Evolutionary conservation across 2,113 vertebrate genomes (phyloP).

Genomic region (Charadrius vociferus): DNA sequence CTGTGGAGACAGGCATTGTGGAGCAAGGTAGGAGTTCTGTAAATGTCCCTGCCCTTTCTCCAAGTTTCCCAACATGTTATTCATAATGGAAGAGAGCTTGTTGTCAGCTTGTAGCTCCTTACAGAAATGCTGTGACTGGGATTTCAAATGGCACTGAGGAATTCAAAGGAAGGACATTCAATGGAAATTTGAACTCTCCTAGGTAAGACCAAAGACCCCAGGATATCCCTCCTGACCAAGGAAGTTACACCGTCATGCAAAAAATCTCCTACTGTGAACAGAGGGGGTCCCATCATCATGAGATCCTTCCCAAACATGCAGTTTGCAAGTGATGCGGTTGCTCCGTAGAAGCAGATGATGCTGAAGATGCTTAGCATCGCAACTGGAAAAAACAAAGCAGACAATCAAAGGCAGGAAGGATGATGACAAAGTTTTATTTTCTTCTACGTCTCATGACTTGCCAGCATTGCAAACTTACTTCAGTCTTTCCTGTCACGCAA

Average conservation of each 20-base stretch:
- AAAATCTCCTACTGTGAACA: constrained; percentile 75
- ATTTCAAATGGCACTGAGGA: rapidly evolving
- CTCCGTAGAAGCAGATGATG: constrained; percentile 81
- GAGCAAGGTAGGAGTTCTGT: not conserved
- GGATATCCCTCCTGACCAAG: not conserved
- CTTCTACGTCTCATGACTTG: not conserved
- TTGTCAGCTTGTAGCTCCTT: not conserved
- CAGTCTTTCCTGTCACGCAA: not conserved
- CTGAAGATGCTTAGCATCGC: constrained; percentile 78
- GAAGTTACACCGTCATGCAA: not conserved
- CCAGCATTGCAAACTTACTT: not conserved
- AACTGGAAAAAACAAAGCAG: constrained; percentile 46
- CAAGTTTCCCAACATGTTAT: not conserved
- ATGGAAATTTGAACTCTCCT: not conserved
- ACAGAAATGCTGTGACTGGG: not conserved
- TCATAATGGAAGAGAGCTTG: not conserved
- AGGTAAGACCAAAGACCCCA: not conserved
- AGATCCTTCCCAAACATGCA: constrained; percentile 78
- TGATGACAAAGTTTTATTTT: not conserved
- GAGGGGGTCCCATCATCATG: constrained; percentile 77
- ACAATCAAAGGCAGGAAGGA: not conserved
- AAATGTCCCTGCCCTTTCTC: not conserved
- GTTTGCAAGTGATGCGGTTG: constrained; percentile 81
- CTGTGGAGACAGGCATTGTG: not conserved
- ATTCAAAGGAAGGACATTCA: not conserved